phyloP scores from a whole-genome alignment of 1,140 invertebrate species.

The Drosophila ironensis region DNA sequence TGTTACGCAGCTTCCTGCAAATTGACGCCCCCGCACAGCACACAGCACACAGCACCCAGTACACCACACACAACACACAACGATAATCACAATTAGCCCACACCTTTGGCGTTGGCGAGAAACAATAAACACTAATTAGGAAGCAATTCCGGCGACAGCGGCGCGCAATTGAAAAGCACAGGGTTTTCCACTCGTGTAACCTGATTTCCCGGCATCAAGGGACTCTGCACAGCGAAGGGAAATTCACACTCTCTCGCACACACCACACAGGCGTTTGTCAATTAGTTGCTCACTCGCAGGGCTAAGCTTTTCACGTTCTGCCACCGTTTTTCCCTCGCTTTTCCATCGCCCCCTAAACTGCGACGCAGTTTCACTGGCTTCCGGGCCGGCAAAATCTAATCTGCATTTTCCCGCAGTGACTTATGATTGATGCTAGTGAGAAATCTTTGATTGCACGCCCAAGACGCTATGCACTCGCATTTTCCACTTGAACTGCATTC shows the following conservation, averaged over 20 bases:
- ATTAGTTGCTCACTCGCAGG: conserved; percentile 53
- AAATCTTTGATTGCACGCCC: neutral
- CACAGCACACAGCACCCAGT: conserved; percentile 2
- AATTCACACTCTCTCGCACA: too few species aligned
- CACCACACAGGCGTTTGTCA: conserved; percentile 45
- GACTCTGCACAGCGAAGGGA: conserved; percentile 4
- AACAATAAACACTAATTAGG: conserved; percentile 70
- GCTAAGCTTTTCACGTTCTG: neutral
- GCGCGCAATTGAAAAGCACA: conserved; percentile 33
- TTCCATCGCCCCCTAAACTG: neutral
- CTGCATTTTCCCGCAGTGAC: neutral
- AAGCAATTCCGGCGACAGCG: conserved; percentile 48
- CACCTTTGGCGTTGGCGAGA: conserved; percentile 30
- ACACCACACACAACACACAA: conserved; percentile 4
- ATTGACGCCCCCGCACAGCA: neutral
- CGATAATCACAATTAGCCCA: conserved; percentile 36
- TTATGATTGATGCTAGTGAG: conserved; percentile 5
- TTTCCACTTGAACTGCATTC: conserved; percentile 20
- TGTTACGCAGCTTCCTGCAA: conserved; percentile 1
- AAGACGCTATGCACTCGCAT: conserved; percentile 3
- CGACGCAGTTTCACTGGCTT: conserved; percentile 11
- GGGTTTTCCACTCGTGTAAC: conserved; percentile 25
- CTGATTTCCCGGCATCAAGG: conserved; percentile 33
- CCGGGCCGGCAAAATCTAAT: neutral
- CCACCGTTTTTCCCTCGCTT: neutral